Evolutionary conservation across 64 coral and sea anemone genomes (phyloP).

Genomic region (Anthopleura sola): DNA sequence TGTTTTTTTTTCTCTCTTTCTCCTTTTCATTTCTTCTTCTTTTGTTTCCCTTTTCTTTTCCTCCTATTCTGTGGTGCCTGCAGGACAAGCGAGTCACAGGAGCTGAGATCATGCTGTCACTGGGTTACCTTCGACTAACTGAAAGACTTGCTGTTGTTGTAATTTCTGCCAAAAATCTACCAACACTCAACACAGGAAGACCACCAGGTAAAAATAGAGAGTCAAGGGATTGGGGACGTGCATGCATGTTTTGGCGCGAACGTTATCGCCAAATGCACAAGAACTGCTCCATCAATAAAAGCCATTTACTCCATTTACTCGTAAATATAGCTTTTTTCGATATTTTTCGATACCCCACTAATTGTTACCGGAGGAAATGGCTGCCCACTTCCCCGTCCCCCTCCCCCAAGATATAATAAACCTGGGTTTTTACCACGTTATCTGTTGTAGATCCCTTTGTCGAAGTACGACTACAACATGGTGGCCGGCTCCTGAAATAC

Average conservation of each 20-base stretch:
- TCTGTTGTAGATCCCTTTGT: conserved; percentile 54
- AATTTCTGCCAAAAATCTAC: conserved; percentile 67
- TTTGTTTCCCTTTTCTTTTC: neutral
- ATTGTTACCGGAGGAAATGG: too few species aligned
- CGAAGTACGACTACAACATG: conserved; percentile 62
- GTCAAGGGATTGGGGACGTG: too few species aligned
- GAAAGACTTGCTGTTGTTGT: conserved; percentile 78
- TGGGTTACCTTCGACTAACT: conserved; percentile 83
- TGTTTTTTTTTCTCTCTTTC: neutral
- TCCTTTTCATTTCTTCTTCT: neutral
- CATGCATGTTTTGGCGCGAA: too few species aligned
- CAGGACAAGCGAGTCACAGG: neutral
- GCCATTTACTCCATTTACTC: too few species aligned
- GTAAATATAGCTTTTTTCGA: too few species aligned
- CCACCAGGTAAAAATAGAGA: conserved; percentile 28
- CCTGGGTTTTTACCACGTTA: neutral
- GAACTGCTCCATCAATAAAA: too few species aligned
- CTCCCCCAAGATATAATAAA: neutral
- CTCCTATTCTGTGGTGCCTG: neutral
- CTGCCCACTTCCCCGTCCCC: too few species aligned
- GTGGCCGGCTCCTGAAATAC: conserved; percentile 46
- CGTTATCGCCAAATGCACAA: too few species aligned
- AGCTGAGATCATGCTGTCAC: conserved; percentile 72
- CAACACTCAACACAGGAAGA: neutral
- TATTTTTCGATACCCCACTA: too few species aligned